phyloP scores from a whole-genome alignment of 2,113 vertebrate species.

The Phalacrocorax carbo region DNA sequence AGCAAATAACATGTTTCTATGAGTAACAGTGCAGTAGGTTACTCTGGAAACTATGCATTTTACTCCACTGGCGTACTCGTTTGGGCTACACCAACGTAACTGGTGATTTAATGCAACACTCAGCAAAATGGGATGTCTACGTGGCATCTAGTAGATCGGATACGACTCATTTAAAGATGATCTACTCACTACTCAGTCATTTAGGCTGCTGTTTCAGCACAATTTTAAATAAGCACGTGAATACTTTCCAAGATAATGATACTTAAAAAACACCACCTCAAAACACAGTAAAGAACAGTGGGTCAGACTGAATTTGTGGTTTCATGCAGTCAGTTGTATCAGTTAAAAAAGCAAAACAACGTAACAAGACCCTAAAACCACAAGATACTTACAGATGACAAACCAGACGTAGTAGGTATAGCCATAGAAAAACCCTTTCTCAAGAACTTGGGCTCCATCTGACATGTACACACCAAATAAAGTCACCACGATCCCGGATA shows the following conservation, averaged over 20 bases:
- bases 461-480: conserved; percentile 82
- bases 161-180: not conserved
- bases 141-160: not conserved
- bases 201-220: not conserved
- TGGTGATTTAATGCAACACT: not conserved
- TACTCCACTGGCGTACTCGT: not conserved
- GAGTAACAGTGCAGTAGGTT: not conserved
- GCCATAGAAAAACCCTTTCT: conserved; percentile 95
- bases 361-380: not conserved
- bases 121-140: not conserved
- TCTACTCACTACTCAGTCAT: not conserved
- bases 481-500: conserved; percentile 91
- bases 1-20: not conserved
- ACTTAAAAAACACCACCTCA: not conserved
- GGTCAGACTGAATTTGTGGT: not conserved
- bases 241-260: not conserved
- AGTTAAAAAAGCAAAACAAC: not conserved
- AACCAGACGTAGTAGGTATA: conserved; percentile 91
- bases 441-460: conserved; percentile 82
- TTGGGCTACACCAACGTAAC: not conserved
- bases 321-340: not conserved
- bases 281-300: not conserved
- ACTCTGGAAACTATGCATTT: not conserved
- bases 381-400: conserved; percentile 87
- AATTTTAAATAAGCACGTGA: not conserved